These are phyloP conservation scores for Syrmaticus mikado DNA, from an alignment of 2,113 vertebrate genomes.

Conservation along the genomic window DNA sequence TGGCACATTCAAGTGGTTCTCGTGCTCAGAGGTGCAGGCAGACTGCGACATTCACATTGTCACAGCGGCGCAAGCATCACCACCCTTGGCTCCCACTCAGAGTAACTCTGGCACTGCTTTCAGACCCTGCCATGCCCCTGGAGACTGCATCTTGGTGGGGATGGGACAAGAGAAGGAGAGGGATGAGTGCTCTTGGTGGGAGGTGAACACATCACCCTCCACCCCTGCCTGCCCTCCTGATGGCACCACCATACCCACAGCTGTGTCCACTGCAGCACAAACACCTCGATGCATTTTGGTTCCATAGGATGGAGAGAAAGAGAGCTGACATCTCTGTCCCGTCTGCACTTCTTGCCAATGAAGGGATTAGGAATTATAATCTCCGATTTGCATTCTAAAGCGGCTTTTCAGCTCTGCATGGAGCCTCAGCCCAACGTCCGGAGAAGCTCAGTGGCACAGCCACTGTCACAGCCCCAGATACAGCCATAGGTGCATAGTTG, in stretches of 20 bases:
- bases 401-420: slow-evolving; percentile 1
- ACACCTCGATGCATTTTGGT: fast-evolving
- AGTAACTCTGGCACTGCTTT: fast-evolving
- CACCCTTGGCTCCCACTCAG: background rate
- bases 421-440: background rate
- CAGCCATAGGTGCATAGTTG: fast-evolving
- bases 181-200: background rate
- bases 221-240: background rate
- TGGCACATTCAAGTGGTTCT: background rate
- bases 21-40: background rate
- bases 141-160: background rate
- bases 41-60: fast-evolving
- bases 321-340: background rate
- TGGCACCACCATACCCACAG: fast-evolving
- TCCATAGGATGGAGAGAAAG: background rate
- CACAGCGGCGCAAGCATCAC: background rate
- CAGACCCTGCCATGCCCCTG: background rate
- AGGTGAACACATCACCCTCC: fast-evolving
- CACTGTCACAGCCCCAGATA: background rate
- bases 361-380: slow-evolving; percentile 38
- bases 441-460: background rate
- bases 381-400: slow-evolving; percentile 29
- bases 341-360: background rate
- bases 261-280: fast-evolving
- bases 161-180: background rate